Evolutionary conservation across 2,113 vertebrate genomes (phyloP).

Genomic region (Hippocampus mohnikei): DNA sequence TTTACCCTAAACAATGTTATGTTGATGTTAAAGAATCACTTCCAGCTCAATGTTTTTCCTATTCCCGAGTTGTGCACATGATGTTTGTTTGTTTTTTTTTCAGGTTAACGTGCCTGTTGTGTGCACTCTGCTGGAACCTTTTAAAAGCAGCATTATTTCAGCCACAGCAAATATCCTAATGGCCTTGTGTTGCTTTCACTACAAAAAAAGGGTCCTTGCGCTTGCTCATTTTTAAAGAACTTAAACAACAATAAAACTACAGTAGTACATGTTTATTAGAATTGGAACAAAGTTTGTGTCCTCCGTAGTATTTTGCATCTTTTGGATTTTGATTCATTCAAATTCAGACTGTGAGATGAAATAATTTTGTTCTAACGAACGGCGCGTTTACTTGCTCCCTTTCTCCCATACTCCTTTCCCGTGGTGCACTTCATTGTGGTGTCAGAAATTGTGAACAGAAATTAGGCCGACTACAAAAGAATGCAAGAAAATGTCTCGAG

Average conservation of each 20-base stretch:
- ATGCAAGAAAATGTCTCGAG: background rate
- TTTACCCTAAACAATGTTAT: background rate
- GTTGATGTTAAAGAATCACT: background rate
- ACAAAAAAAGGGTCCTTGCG: background rate
- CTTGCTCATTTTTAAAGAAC: background rate
- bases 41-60: background rate
- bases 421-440: background rate
- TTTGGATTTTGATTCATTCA: background rate
- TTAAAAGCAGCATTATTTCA: conserved; percentile 6
- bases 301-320: background rate
- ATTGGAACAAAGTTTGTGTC: background rate
- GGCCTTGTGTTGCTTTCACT: background rate
- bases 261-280: background rate
- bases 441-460: no score
- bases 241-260: background rate
- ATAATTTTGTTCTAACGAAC: background rate
- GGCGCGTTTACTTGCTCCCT: background rate
- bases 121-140: conserved; percentile 1
- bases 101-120: background rate
- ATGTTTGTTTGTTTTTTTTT: background rate
- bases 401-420: background rate
- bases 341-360: background rate
- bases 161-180: conserved; percentile 3
- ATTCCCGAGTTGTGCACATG: background rate
- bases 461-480: background rate